These are phyloP conservation scores for Orchesella flavescens DNA, from an alignment of 2,888 invertebrate species.

Conservation along the genomic window DNA sequence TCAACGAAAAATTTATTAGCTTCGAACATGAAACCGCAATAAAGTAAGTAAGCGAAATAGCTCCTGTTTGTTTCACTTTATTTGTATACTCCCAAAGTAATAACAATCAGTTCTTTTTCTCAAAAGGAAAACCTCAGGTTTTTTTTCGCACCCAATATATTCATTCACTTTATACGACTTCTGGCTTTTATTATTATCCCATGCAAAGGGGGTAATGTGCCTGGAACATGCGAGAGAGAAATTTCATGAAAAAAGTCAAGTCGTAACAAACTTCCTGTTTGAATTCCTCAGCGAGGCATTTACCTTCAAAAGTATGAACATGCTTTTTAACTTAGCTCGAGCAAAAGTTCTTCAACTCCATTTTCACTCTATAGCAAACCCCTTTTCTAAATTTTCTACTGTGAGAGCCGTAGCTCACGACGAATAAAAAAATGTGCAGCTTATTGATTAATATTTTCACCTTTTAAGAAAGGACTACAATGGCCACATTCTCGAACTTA, in stretches of 20 bases:
- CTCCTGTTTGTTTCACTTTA: constrained; percentile 30
- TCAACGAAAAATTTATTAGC: constrained; percentile 43
- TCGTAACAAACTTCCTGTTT: background rate
- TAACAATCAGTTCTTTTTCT: background rate
- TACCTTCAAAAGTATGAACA: background rate
- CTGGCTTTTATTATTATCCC: too few relatives aligned
- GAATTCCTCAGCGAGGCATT: background rate
- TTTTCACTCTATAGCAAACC: background rate
- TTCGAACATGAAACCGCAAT: constrained; percentile 44
- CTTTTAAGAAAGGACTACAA: too few relatives aligned
- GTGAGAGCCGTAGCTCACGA: constrained; percentile 17
- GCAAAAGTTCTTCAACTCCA: background rate
- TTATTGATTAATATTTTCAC: constrained; percentile 8
- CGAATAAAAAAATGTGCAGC: background rate
- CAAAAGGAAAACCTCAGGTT: background rate
- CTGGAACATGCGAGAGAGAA: constrained; percentile 45
- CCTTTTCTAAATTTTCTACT: background rate
- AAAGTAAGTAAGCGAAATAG: constrained; percentile 13
- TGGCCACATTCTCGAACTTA: background rate
- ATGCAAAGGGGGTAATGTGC: constrained; percentile 24
- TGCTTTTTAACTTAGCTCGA: background rate
- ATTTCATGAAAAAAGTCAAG: background rate
- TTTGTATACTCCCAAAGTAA: background rate
- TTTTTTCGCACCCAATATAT: background rate
- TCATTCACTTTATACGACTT: too few relatives aligned